These are phyloP conservation scores for Ciconia nigra DNA, from an alignment of 2,797 vertebrate genomes.

Conservation along the genomic window DNA sequence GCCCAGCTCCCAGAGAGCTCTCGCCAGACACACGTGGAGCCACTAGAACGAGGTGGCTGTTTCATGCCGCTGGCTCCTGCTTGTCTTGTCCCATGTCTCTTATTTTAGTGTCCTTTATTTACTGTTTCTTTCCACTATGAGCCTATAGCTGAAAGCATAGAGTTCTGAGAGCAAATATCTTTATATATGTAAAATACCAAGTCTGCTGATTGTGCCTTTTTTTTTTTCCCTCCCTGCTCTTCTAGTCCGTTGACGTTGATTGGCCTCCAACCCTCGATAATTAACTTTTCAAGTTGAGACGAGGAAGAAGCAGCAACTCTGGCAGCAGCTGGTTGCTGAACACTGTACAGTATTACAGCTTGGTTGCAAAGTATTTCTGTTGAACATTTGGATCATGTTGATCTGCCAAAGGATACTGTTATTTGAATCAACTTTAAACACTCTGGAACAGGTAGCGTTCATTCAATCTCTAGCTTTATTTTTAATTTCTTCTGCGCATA, in stretches of 20 bases:
- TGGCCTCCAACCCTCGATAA: conserved; percentile 91
- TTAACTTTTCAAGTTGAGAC: conserved; percentile 48
- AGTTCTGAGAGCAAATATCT: neutral
- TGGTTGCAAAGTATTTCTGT: neutral
- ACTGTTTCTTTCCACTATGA: neutral
- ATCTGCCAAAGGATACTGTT: conserved; percentile 47
- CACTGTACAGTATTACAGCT: neutral
- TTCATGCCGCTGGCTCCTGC: neutral
- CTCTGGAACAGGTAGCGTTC: neutral
- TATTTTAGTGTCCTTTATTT: neutral
- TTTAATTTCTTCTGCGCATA: neutral
- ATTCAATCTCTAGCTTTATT: neutral
- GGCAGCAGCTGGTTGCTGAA: neutral
- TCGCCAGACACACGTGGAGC: neutral
- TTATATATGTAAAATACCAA: neutral
- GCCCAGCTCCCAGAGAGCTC: neutral
- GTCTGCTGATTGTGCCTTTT: neutral
- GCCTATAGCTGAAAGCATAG: neutral
- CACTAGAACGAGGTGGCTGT: neutral
- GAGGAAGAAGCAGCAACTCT: neutral
- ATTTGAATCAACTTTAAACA: neutral
- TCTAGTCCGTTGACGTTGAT: conserved; percentile 94
- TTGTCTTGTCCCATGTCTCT: neutral
- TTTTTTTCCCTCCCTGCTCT: neutral
- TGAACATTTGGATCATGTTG: conserved; percentile 71